phyloP scores from a whole-genome alignment of 2,888 invertebrate genomes.

The Xanthostigma xanthostigma region DNA sequence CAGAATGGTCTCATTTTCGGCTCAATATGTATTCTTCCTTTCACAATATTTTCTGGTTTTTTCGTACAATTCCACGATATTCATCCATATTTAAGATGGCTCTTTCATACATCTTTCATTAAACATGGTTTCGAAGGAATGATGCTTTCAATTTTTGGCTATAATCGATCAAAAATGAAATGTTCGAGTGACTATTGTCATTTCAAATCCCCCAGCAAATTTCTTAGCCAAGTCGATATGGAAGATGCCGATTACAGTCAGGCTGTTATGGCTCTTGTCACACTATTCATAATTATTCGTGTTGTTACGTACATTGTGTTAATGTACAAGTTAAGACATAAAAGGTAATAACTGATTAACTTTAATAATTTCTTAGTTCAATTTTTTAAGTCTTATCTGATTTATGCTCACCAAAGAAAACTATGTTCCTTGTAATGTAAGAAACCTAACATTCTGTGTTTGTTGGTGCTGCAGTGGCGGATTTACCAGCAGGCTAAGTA shows the following conservation, averaged over 20 bases:
- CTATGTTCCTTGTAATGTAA: too few relatives aligned
- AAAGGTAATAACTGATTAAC: conserved; percentile 21
- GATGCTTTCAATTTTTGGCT: conserved; percentile 68
- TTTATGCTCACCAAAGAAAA: too few relatives aligned
- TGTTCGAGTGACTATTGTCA: conserved; percentile 68
- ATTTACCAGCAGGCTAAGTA: too few relatives aligned
- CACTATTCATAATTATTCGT: conserved; percentile 46
- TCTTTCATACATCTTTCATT: conserved; percentile 77
- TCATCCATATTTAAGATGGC: conserved; percentile 61
- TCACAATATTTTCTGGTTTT: conserved; percentile 84
- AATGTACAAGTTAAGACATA: conserved; percentile 42
- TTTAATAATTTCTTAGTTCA: not conserved
- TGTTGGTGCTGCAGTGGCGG: too few relatives aligned
- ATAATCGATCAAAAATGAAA: conserved; percentile 53
- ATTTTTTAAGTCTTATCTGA: too few relatives aligned
- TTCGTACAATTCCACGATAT: conserved; percentile 75
- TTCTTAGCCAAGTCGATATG: conserved; percentile 64
- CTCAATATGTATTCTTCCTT: conserved; percentile 74
- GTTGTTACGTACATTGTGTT: conserved; percentile 51
- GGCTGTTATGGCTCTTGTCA: conserved; percentile 47
- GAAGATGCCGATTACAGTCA: conserved; percentile 45
- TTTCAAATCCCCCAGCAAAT: conserved; percentile 48
- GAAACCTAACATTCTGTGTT: too few relatives aligned
- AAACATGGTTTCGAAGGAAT: conserved; percentile 81
- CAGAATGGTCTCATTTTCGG: conserved; percentile 84